Percentiles rank a stretch among this genome's conserved stretches.
These are phyloP conservation scores for Myotis daubentonii DNA, from an alignment of 2,797 vertebrate species.

Conservation along the genomic window DNA sequence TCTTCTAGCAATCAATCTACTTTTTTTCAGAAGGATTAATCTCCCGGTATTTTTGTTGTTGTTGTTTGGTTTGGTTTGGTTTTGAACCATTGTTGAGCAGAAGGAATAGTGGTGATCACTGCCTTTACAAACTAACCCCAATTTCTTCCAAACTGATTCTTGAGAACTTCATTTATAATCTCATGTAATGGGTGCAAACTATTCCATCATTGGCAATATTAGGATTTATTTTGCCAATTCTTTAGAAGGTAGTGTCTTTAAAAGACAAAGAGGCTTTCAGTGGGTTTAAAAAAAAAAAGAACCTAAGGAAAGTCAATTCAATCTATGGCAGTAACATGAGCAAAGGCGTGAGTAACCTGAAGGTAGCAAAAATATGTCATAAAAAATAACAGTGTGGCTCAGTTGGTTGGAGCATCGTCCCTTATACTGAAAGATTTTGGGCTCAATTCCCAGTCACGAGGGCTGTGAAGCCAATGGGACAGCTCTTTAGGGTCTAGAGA, in stretches of 20 bases:
- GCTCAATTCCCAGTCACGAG: not conserved
- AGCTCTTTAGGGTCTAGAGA: not conserved
- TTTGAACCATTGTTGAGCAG: not conserved
- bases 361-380: conserved; percentile 24
- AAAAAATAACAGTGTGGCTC: not conserved
- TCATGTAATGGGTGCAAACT: not conserved
- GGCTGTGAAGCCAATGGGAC: not conserved
- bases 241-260: conserved; percentile 35
- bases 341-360: not conserved
- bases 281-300: not conserved
- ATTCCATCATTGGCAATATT: not conserved
- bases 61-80: not conserved
- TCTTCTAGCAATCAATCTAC: not conserved
- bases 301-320: not conserved
- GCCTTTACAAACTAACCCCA: not conserved
- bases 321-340: not conserved
- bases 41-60: no score
- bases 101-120: not conserved
- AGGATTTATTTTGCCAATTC: not conserved
- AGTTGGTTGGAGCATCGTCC: no score
- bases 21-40: not conserved
- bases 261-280: not conserved
- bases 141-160: not conserved
- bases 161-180: conserved; percentile 2
- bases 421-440: no score